Evolutionary conservation across 2,888 invertebrate genomes (phyloP).

Genomic region (Reticulitermes lucifugus): DNA sequence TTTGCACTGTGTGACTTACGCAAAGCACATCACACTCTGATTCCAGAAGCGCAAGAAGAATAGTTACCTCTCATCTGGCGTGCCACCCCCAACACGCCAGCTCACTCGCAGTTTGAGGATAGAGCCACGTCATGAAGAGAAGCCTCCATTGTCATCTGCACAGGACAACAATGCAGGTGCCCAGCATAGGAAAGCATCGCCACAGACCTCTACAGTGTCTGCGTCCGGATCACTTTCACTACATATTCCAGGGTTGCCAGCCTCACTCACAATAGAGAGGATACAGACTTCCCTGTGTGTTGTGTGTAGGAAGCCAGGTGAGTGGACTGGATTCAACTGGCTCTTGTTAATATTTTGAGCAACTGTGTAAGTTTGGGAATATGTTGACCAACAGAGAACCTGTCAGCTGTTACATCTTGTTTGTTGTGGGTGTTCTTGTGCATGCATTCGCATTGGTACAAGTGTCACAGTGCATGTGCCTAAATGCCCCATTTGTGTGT

Average conservation of each 20-base stretch:
- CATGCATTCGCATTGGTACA: too few species aligned
- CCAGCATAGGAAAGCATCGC: background rate
- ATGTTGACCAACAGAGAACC: too few species aligned
- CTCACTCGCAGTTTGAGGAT: background rate
- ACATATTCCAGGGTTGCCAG: conserved; percentile 66
- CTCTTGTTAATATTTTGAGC: too few species aligned
- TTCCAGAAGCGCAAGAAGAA: conserved; percentile 46
- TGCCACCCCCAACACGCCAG: background rate
- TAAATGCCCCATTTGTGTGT: too few species aligned
- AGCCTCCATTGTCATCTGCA: background rate
- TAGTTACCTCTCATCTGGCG: conserved; percentile 34
- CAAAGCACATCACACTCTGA: background rate
- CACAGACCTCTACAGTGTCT: background rate
- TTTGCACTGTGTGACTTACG: background rate
- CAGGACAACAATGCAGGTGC: background rate
- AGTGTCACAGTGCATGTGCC: too few species aligned
- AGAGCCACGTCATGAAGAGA: background rate
- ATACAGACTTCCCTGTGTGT: conserved; percentile 64
- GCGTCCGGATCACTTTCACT: conserved; percentile 54
- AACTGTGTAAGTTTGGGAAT: too few species aligned
- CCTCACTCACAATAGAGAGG: conserved; percentile 68
- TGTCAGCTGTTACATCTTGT: too few species aligned
- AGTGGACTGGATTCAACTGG: conserved; percentile 42
- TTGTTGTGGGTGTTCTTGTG: too few species aligned
- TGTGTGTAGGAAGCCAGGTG: conserved; percentile 66